phyloP scores from a whole-genome alignment of 2,797 vertebrate species.

The Anomalospiza imberbis region DNA sequence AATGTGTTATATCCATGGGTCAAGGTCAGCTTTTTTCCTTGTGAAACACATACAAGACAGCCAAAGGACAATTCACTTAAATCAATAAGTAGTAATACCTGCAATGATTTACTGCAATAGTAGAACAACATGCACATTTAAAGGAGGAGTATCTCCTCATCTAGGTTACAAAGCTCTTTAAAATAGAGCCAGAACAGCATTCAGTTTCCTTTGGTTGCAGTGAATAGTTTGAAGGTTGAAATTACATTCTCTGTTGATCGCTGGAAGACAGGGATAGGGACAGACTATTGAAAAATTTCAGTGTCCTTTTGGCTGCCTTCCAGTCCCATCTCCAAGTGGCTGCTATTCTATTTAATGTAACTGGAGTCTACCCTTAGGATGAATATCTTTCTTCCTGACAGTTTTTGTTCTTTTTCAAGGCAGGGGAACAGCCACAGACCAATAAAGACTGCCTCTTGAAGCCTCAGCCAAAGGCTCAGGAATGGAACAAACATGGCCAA shows the following conservation, averaged over 20 bases:
- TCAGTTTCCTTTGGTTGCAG: background rate
- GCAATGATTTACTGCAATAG: background rate
- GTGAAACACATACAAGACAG: background rate
- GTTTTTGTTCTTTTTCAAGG: slow-evolving; percentile 47
- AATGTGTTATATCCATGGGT: background rate
- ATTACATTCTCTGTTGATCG: slow-evolving; percentile 59
- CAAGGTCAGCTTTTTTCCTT: background rate
- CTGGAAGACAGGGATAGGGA: slow-evolving; percentile 24
- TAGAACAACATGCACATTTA: background rate
- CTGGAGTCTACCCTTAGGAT: slow-evolving; percentile 44
- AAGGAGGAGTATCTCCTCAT: slow-evolving; percentile 7
- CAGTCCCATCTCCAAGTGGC: slow-evolving; percentile 42
- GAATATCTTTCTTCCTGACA: slow-evolving; percentile 43
- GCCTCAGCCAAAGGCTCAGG: background rate
- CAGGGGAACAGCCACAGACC: background rate
- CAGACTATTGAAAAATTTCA: slow-evolving; percentile 58
- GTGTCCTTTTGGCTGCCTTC: slow-evolving; percentile 66
- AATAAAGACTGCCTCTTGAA: background rate
- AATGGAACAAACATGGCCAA: background rate
- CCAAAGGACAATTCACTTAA: background rate
- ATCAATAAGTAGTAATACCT: background rate
- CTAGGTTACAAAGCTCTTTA: slow-evolving; percentile 12
- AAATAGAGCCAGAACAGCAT: background rate
- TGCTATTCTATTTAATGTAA: slow-evolving; percentile 59
- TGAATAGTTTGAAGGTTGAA: slow-evolving; percentile 56